Base-by-base conservation (phyloP, 2,113 vertebrate genomes). In the Chamaea fasciata region DNA sequence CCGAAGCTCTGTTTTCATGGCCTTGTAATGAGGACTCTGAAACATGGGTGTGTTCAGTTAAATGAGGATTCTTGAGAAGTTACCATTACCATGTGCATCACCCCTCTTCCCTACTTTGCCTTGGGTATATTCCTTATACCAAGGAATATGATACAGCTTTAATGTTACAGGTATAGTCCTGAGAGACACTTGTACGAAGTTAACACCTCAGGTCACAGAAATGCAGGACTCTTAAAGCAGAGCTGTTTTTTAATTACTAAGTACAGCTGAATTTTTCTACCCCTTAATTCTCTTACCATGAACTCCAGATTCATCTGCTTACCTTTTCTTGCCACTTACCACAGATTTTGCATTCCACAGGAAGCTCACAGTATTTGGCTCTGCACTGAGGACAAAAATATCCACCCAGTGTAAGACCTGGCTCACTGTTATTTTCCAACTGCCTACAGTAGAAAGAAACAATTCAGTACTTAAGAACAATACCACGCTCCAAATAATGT, bases 321-420 rank as follows among this genome's bases (percentile, higher is more conserved):
- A 80, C 15, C 18, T 77, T 8, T 62, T 82, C 35, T 67, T 74
- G 52, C 9, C 89, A 98, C 99, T 78, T 98, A 99, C 99, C 99
- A 93, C 99, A 99, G 79, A 99, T 97, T 98, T 99, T 99, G 97
- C 99, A 99, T 96, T 99, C 99, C 87, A 99, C 99, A 6, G 99
- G 99, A 64, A 99, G 98, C 87, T 99, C 99, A 31, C 97, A 98
- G 97, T 99, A 99, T 92, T 99, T 99, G 49, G 98, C 98, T 88
- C 98, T 98, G 92, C 99, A 99, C 89, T 99, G 99, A 4, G 99
- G 99, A 89, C 99, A 99, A 93, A 98, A 99, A 96, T 99, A 99
- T 4, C 99, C 99, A 85, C 99, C 99, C 46, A 99, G 95, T 19
- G 98, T 98, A 67, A 99, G 98, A 62, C 97, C 98, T 0, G 99